Evolutionary conservation across 2,113 vertebrate species (phyloP), one percentile per base, ranked within the genome.

Genomic region (Morone chrysops): DNA sequence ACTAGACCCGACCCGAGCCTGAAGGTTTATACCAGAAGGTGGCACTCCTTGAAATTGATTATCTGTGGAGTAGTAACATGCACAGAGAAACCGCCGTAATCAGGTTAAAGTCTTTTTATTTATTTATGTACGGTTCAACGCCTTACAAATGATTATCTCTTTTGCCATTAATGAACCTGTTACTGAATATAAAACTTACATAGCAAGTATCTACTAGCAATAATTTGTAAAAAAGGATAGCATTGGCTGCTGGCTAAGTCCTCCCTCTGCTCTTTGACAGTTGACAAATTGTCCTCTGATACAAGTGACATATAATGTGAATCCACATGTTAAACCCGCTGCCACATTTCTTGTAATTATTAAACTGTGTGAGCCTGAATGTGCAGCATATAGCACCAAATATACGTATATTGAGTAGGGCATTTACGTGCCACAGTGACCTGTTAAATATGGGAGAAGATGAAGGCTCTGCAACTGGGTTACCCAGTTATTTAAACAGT

Each of bases 381-480:
- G 16, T 56, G 47, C 11, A 50, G 6, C 67, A 59, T 65, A 10
- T n/a, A n/a, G n/a, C n/a, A 70, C 45, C 70, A 48, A 45, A 67
- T 66, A 71, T 48, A 50, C 10, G 2, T 51, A 61, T 59, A 51
- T 53, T 9, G 60, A 81, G 25, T 25, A 66, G 68, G 45, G 65
- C 3, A 40, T 73, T 84, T 60, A 61, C 50, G 51, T 73, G 41
- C 22, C 75, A 81, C 83, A 79, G 62, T 90, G 65, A 82, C 78
- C 78, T 75, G 54, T 51, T 73, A 67, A 75, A 57, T 36, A 61
- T 45, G 8, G 47, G 9, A 48, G 47, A 38, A 59, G 72, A n/a
- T 56, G 31, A 76, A 69, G 54, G 47, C 48, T 9, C 17, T 53
- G 65, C 9, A 72, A 8, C 66, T 78, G 40, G 6, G 71, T 69